Evolutionary conservation across 2,888 invertebrate genomes (phyloP).

Genomic region (Temnothorax unifasciatus): DNA sequence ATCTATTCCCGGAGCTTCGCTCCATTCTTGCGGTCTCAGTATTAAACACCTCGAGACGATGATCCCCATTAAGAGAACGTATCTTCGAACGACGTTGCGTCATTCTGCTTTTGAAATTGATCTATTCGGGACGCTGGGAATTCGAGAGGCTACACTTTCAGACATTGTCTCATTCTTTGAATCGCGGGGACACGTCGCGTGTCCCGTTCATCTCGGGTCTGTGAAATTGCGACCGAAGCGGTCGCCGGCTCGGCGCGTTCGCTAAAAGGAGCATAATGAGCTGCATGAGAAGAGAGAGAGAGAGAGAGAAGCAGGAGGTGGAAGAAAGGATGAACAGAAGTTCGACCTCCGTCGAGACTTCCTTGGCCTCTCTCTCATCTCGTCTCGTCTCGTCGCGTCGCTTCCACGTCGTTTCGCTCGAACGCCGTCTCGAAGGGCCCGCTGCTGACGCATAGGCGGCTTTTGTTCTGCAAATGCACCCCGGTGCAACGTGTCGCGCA

Average conservation of each 20-base stretch:
- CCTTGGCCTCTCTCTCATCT: conserved; percentile 20
- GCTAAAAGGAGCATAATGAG: conserved; percentile 31
- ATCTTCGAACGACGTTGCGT: background rate
- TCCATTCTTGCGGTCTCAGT: background rate
- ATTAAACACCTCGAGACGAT: background rate
- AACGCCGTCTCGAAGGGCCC: conserved; percentile 57
- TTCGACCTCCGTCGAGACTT: conserved; percentile 34
- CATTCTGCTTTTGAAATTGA: conserved; percentile 4
- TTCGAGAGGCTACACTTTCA: background rate
- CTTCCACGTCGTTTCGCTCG: conserved; percentile 46
- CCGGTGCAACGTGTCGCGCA: conserved; percentile 8
- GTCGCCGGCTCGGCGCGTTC: conserved; percentile 13
- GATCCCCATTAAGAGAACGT: background rate
- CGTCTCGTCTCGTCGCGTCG: conserved; percentile 58
- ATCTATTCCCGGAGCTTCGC: background rate
- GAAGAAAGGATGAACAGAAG: conserved; percentile 45
- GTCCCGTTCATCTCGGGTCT: background rate
- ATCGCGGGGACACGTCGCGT: conserved; percentile 7
- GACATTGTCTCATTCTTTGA: background rate
- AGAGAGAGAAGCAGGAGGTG: conserved; percentile 38
- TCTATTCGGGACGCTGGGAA: background rate
- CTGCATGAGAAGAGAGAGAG: background rate
- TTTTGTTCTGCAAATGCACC: conserved; percentile 64
- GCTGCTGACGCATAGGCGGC: conserved; percentile 46
- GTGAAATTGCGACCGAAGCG: conserved; percentile 6